Evolutionary conservation across 2,888 invertebrate species (phyloP).

Genomic region (Sminthurinus aureus): DNA sequence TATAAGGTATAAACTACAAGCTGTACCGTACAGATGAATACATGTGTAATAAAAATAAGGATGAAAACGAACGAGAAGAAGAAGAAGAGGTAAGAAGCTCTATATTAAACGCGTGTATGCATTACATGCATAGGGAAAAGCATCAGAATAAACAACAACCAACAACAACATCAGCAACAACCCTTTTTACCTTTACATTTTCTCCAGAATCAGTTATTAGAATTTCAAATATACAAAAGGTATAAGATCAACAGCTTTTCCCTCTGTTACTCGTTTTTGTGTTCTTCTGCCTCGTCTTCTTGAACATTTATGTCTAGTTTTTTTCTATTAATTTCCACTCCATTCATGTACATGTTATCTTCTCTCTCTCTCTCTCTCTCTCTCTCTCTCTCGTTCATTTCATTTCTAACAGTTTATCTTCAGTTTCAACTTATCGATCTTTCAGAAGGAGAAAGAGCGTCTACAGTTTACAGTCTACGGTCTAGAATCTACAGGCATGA

Average conservation of each 20-base stretch:
- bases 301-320: background rate
- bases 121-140: background rate
- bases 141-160: background rate
- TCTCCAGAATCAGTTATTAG: background rate
- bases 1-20: no score
- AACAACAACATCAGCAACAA: background rate
- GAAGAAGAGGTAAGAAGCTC: background rate
- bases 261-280: background rate
- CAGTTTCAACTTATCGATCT: constrained; percentile 7
- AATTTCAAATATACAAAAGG: background rate
- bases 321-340: background rate
- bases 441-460: background rate
- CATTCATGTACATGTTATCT: background rate
- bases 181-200: background rate
- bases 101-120: background rate
- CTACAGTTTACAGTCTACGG: background rate
- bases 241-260: constrained; percentile 7
- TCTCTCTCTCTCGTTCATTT: background rate
- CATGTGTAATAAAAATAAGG: background rate
- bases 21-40: no score
- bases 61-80: background rate
- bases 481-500: background rate
- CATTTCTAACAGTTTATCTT: background rate
- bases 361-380: constrained; percentile 5
- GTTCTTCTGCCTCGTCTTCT: background rate